Base-by-base conservation (phyloP, 2,888 invertebrate genomes). In the Nomada fucata region DNA sequence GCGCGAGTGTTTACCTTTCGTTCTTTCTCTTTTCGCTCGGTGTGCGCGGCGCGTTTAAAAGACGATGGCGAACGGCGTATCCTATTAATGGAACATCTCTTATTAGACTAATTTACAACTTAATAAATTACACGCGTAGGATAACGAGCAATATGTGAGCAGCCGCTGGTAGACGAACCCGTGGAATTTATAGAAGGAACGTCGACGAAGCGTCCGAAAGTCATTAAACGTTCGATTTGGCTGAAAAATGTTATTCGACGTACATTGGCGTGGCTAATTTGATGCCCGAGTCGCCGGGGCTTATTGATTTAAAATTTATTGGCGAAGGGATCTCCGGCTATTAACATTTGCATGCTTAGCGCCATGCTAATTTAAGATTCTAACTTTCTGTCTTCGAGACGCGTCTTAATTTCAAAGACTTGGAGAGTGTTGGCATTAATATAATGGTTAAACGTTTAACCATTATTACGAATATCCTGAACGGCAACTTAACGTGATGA, bases 261-360 rank as follows among this genome's bases (percentile, higher is more conserved):
- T 15, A 36, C 26, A 23, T 53, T 63, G 20, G 61, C 11, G 11
- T 26, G n/a, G 44, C 2, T 64, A 68, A 80, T 76, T 69, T 65
- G 44, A 53, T 26, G 52, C 42, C 13, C n/a, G 20, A 52, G 44
- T n/a, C 36, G 64, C 50, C 50, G 63, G 13, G 44, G 57, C 11
- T 55, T 9, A 42, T 74, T 73, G 73, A 80, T 76, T 65, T 60
- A 60, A 69, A 60, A 64, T 76, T 69, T 67, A 76, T 69, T 81
- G 61, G 65, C 60, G 52, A 81, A 81, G 73, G 70, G 26, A 64
- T 20, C 26, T 11, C 50, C 3, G 36, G 47, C 23, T 29, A 18
- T 44, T 53, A 72, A 61, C 67, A 63, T 78, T 73, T 65, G 53
- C 77, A 61, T 61, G 53, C 47, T 65, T 50, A 55, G 65, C 70